These are phyloP conservation scores for Eristalinus sepulchralis DNA, from an alignment of 2,888 invertebrate species.

Conservation along the genomic window DNA sequence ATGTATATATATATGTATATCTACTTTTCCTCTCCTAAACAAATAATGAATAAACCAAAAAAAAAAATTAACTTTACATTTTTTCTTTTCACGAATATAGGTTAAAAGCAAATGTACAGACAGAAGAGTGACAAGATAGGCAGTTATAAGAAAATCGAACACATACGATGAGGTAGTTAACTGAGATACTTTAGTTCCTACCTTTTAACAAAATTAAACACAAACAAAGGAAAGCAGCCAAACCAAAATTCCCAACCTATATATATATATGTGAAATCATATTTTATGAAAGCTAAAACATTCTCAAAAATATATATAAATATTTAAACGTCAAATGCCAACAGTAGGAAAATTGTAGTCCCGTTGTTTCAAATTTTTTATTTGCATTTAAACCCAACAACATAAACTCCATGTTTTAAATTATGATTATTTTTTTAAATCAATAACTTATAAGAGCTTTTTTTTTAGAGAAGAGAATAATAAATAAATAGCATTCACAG, in stretches of 20 bases:
- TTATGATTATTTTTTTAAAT: constrained; percentile 33
- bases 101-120: constrained; percentile 66
- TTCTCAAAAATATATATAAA: constrained; percentile 8
- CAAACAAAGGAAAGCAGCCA: constrained; percentile 50
- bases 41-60: constrained; percentile 6
- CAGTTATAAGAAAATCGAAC: constrained; percentile 60
- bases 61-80: constrained; percentile 53
- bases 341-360: constrained; percentile 58
- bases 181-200: constrained; percentile 62
- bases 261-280: constrained; percentile 19
- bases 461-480: constrained; percentile 31
- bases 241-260: constrained; percentile 37
- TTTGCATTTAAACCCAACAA: constrained; percentile 54
- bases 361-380: constrained; percentile 19
- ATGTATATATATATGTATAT: no score
- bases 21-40: background rate
- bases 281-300: constrained; percentile 20
- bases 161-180: constrained; percentile 63
- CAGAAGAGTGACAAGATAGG: constrained; percentile 69
- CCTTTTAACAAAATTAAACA: constrained; percentile 43
- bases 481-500: constrained; percentile 14
- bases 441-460: constrained; percentile 30
- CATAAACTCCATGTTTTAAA: constrained; percentile 25
- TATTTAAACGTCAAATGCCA: constrained; percentile 28
- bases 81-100: constrained; percentile 67